Evolutionary conservation across 92 coral and sea anemone species (phyloP), one percentile per base, ranked within the genome.

Genomic region (Epizoanthus ramosus): DNA sequence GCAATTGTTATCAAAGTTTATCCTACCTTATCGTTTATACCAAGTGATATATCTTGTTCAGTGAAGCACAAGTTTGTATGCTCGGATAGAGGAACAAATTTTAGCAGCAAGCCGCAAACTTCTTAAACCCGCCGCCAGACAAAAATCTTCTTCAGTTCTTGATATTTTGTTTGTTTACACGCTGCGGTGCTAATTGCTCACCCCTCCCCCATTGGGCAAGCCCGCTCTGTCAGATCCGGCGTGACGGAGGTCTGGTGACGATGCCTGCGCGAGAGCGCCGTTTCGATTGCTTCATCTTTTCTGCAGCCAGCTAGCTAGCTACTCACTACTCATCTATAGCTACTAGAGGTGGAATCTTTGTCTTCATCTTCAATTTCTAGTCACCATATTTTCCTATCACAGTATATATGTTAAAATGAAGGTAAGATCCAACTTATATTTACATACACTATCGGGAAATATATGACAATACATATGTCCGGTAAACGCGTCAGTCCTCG

Each of bases 161-260:
- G 68, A 63, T 10, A 3, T 60, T 61, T 2, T 9, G 7, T 63
- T 63, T 63, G 69, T 24, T 63, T 63, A 63, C 69, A 63, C 35
- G 16, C 47, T 19, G 39, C 43, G 1, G 25, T 14, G 35, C 9
- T 10, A 24, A 37, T 28, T 33, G 39, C 71, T 31, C 71, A 28
- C 71, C 47, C 71, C 6, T 24, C 69, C 71, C 71, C 71, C 71
- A 31, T 41, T 15, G 9, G 45, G 3, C 14, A 1, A 31, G 6
- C 0, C 43, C 31, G 33, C 39, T 33, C 47, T 31, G 41, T 12
- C 41, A 8, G 41, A 12, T 8, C 13, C 17, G 23, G n/a, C 7
- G n/a, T 66, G 21, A 45, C 0, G 41, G 43, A 24, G 35, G 71
- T 24, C 71, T 67, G 71, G 71, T 67, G 8, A 67, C 71, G 71